Evolutionary conservation across 1,140 invertebrate species (phyloP).

Genomic region (Andrena cerasifolii): DNA sequence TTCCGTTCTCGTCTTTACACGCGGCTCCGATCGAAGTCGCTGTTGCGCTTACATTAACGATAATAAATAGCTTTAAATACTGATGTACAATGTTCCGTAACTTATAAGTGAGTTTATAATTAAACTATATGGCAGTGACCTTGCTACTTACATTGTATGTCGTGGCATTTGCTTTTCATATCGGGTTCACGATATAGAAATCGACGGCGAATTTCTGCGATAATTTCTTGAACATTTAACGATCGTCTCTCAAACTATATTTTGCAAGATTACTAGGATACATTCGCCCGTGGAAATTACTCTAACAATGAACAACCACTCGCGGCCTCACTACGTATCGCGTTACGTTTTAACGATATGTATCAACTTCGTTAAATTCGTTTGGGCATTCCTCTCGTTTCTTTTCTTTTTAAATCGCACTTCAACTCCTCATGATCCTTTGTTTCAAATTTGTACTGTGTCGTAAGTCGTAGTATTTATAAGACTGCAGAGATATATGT

Average conservation of each 20-base stretch:
- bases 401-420: background rate
- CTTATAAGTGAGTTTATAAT: constrained; percentile 69
- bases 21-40: constrained; percentile 35
- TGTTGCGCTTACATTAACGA: constrained; percentile 71
- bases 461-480: background rate
- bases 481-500: background rate
- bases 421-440: background rate
- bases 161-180: constrained; percentile 15
- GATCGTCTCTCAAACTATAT: constrained; percentile 24
- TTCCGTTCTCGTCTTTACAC: background rate
- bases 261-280: constrained; percentile 8
- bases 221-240: constrained; percentile 25
- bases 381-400: too few relatives aligned
- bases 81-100: constrained; percentile 78
- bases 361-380: background rate
- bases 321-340: background rate
- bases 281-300: background rate
- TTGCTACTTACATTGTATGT: constrained; percentile 68
- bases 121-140: constrained; percentile 78
- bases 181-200: constrained; percentile 9
- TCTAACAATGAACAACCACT: background rate
- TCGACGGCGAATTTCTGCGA: constrained; percentile 40
- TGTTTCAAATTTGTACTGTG: constrained; percentile 7
- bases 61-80: constrained; percentile 82
- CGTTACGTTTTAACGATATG: background rate